Conservation (phyloP, 2,888 invertebrate genomes). For the Epinotia bilunana region DNA sequence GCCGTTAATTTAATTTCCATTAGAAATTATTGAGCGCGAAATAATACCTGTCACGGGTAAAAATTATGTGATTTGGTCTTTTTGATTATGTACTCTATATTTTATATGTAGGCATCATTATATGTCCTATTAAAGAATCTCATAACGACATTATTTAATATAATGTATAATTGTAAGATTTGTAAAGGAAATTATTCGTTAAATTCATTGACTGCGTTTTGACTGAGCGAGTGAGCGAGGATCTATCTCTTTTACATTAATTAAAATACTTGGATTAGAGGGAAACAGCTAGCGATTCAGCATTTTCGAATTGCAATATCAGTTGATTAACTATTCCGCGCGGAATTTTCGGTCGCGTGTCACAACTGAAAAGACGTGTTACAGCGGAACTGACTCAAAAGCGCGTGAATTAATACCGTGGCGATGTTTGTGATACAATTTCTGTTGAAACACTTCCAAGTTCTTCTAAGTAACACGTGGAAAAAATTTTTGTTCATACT, state of each 20-base stretch:
- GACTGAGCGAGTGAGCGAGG: slow-evolving; percentile 11
- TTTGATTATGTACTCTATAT: slow-evolving; percentile 35
- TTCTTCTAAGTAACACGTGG: neutral
- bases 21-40: too few species aligned
- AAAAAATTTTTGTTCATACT: neutral
- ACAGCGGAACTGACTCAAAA: neutral
- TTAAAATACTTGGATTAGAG: neutral
- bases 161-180: slow-evolving; percentile 25
- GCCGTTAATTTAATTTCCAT: neutral
- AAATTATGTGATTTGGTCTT: slow-evolving; percentile 28
- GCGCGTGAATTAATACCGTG: neutral
- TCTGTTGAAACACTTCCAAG: neutral
- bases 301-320: neutral
- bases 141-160: slow-evolving; percentile 37
- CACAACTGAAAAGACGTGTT: neutral
- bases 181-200: slow-evolving; percentile 34
- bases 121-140: slow-evolving; percentile 41
- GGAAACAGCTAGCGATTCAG: neutral
- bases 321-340: neutral
- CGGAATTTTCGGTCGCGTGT: neutral
- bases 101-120: slow-evolving; percentile 34
- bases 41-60: neutral
- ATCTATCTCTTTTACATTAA: slow-evolving; percentile 2
- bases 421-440: neutral
- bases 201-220: slow-evolving; percentile 6